These are phyloP conservation scores for Oreochromis mossambicus DNA, from an alignment of 2,797 vertebrate genomes.

Conservation along the genomic window DNA sequence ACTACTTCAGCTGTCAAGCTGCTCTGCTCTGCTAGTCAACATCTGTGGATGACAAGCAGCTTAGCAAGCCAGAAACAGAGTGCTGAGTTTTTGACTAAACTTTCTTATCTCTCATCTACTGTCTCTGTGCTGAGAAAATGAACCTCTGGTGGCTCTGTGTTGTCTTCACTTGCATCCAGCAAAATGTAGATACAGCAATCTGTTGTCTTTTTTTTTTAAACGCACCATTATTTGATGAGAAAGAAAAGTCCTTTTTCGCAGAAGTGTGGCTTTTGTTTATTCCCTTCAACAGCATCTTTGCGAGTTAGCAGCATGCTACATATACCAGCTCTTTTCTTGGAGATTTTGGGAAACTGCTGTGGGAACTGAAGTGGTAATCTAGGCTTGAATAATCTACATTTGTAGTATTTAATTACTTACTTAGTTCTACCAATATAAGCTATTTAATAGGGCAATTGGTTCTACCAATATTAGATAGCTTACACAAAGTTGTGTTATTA, in stretches of 20 bases:
- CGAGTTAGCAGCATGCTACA: neutral
- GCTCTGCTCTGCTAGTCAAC: constrained; percentile 43
- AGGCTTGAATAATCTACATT: neutral
- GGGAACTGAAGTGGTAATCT: neutral
- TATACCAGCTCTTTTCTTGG: neutral
- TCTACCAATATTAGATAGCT: neutral
- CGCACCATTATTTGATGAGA: neutral
- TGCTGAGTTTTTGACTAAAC: constrained; percentile 31
- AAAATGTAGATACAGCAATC: neutral
- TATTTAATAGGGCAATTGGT: neutral
- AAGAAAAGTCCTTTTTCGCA: neutral
- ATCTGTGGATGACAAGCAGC: constrained; percentile 50
- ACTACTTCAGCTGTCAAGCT: constrained; percentile 50
- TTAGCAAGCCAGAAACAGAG: constrained; percentile 34
- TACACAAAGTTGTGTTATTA: neutral
- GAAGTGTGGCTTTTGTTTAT: neutral
- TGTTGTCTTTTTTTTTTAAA: neutral
- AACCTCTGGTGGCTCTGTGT: neutral
- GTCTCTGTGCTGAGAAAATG: neutral
- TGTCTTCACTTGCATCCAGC: neutral
- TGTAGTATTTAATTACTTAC: neutral
- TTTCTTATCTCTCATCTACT: constrained; percentile 16
- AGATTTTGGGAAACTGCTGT: neutral
- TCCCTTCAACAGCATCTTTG: neutral
- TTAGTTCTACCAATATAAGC: neutral